These are phyloP conservation scores for Lepilemur septentrionalis DNA, from an alignment of 2,797 vertebrate species.

Conservation along the genomic window DNA sequence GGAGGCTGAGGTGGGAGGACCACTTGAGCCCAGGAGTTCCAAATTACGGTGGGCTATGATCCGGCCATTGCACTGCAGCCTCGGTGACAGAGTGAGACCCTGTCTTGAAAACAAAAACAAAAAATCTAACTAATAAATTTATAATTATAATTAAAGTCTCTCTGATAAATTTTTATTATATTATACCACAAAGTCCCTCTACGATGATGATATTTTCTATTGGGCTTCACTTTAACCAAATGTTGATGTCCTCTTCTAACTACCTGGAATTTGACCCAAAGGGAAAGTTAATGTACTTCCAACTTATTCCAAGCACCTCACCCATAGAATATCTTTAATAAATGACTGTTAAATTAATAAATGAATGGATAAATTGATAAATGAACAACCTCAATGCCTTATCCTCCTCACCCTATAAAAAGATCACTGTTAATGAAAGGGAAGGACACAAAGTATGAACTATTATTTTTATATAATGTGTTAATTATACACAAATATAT, in stretches of 20 bases:
- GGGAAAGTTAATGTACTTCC: not conserved
- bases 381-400: not conserved
- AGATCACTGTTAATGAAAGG: not conserved
- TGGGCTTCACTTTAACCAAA: not conserved
- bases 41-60: not conserved
- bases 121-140: not conserved
- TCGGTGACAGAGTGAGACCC: not conserved
- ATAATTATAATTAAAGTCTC: not conserved
- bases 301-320: not conserved
- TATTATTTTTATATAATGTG: not conserved
- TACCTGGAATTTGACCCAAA: not conserved
- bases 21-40: not conserved
- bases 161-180: not conserved
- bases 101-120: not conserved
- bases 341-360: not conserved
- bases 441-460: not conserved
- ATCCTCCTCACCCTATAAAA: not conserved
- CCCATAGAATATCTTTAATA: not conserved
- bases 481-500: not conserved
- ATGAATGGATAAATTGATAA: not conserved
- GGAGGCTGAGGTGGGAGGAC: not conserved
- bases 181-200: not conserved
- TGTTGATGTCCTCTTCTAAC: not conserved
- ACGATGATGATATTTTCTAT: not conserved
- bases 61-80: not conserved